phyloP scores from a whole-genome alignment of 2,797 vertebrate genomes.

The Arrhamphus sclerolepis region DNA sequence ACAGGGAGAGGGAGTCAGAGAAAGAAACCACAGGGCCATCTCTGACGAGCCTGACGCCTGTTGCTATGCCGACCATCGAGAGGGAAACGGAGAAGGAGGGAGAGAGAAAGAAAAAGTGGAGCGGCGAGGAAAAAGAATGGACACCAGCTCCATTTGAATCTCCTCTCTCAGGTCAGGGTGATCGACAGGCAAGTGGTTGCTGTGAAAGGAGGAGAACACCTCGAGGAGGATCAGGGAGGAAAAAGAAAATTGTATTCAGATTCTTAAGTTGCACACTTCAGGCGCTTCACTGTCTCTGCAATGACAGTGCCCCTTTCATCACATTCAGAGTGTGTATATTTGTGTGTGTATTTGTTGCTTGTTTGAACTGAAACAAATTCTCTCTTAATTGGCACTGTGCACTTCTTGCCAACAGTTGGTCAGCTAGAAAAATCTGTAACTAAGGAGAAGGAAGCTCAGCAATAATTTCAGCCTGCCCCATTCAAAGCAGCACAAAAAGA shows the following conservation, averaged over 20 bases:
- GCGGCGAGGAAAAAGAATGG: slow-evolving; percentile 52
- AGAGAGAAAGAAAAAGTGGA: slow-evolving; percentile 31
- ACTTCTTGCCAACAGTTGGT: slow-evolving; percentile 76
- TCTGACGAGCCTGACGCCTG: slow-evolving; percentile 80
- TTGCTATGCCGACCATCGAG: slow-evolving; percentile 85
- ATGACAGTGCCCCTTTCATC: slow-evolving; percentile 72
- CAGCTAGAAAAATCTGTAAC: slow-evolving; percentile 76
- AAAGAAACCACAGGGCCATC: slow-evolving; percentile 73
- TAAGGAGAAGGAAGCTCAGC: slow-evolving; percentile 68
- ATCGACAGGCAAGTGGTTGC: slow-evolving; percentile 55
- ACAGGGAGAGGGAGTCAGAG: slow-evolving; percentile 39
- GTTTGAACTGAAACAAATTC: slow-evolving; percentile 71
- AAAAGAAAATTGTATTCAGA: slow-evolving; percentile 48
- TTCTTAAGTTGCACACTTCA: slow-evolving; percentile 62
- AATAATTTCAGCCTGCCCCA: slow-evolving; percentile 63
- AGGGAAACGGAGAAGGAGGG: slow-evolving; percentile 50
- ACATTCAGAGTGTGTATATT: slow-evolving; percentile 51
- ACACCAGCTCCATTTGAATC: slow-evolving; percentile 59
- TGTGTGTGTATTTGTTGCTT: slow-evolving; percentile 38
- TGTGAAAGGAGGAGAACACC: slow-evolving; percentile 63
- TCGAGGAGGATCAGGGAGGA: slow-evolving; percentile 42
- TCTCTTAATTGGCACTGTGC: slow-evolving; percentile 72
- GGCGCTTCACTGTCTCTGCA: slow-evolving; percentile 49
- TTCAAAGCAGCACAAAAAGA: slow-evolving; percentile 62
- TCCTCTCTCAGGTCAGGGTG: slow-evolving; percentile 63